Evolutionary conservation across 2,888 invertebrate genomes (phyloP).

Genomic region (Phengaris alcon): DNA sequence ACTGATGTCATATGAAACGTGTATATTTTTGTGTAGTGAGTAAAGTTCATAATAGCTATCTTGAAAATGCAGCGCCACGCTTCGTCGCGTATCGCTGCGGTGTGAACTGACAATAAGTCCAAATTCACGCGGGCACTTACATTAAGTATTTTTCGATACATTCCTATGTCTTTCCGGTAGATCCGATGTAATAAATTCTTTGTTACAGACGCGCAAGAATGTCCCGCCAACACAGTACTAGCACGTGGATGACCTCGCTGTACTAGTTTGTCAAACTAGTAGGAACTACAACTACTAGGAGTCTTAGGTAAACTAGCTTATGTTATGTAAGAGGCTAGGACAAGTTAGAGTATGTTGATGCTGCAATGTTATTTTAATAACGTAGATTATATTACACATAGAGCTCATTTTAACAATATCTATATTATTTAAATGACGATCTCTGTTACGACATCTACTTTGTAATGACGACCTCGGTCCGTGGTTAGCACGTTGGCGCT

Average conservation of each 20-base stretch:
- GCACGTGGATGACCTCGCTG: neutral
- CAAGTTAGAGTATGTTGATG: neutral
- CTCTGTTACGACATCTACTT: no score
- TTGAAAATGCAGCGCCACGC: no score
- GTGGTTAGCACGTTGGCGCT: no score
- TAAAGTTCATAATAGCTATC: no score
- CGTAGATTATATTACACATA: no score
- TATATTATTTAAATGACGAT: no score
- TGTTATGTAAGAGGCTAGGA: constrained; percentile 12
- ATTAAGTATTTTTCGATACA: constrained; percentile 6
- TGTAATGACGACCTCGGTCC: no score
- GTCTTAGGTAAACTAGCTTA: neutral
- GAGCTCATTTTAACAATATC: no score
- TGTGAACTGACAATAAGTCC: no score
- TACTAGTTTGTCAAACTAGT: neutral
- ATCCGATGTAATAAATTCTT: neutral
- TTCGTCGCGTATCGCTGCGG: no score
- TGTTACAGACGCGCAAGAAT: constrained; percentile 13
- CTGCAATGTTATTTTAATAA: neutral
- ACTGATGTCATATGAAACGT: no score
- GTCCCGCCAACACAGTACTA: neutral
- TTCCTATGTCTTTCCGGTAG: neutral
- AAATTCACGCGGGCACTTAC: neutral
- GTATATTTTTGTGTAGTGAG: no score
- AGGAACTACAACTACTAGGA: neutral